phyloP scores from a whole-genome alignment of 2,888 invertebrate genomes.

The Tetropium fuscum region DNA sequence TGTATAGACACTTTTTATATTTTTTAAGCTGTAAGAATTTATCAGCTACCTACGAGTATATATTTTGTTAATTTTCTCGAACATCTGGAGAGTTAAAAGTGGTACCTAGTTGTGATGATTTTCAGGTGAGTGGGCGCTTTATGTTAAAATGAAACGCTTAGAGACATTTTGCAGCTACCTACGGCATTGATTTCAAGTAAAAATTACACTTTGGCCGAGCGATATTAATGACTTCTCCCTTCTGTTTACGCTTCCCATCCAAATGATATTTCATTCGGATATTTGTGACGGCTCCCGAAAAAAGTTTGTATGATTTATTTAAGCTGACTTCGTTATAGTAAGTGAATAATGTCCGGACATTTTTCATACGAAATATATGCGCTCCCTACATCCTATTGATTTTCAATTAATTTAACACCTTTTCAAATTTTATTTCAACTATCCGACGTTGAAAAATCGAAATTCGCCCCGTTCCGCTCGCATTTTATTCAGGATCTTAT shows the following conservation, averaged over 20 bases:
- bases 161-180: no score
- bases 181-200: background rate
- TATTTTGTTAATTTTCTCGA: no score
- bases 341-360: constrained; percentile 24
- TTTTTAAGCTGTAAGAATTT: no score
- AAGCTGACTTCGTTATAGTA: constrained; percentile 27
- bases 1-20: no score
- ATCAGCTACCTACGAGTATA: no score
- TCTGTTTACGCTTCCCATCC: constrained; percentile 12
- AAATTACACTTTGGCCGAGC: background rate
- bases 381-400: constrained; percentile 11
- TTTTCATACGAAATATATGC: constrained; percentile 17
- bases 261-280: constrained; percentile 16
- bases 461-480: background rate
- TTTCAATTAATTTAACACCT: constrained; percentile 25
- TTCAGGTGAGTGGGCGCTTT: no score
- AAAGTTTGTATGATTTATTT: constrained; percentile 25
- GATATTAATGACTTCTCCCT: constrained; percentile 20
- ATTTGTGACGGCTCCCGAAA: constrained; percentile 10
- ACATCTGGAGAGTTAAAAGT: no score
- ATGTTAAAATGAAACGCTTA: no score
- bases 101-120: no score
- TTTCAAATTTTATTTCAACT: constrained; percentile 23
- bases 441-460: constrained; percentile 26
- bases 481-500: constrained; percentile 4